Evolutionary conservation across 1,140 invertebrate species (phyloP).

Genomic region (Leptinotarsa undecemlineata): DNA sequence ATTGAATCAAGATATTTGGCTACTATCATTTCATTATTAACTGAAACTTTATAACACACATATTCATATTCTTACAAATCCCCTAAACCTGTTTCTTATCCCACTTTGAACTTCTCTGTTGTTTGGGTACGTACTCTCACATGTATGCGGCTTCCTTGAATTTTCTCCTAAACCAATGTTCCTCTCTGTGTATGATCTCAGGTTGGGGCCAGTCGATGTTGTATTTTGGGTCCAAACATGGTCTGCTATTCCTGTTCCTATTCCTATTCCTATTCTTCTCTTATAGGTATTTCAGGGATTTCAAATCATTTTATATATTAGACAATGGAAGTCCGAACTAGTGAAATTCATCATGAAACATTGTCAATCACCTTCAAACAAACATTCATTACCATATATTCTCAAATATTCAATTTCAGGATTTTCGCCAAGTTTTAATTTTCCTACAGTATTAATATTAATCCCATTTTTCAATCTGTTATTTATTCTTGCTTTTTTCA

Average conservation of each 20-base stretch:
- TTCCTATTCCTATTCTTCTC: too few relatives aligned
- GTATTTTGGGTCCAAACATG: too few relatives aligned
- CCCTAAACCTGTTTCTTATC: not conserved
- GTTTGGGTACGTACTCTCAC: slow-evolving; percentile 13
- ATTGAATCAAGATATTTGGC: not conserved
- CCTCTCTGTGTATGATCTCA: too few relatives aligned
- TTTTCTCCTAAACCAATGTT: too few relatives aligned
- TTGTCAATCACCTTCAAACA: too few relatives aligned
- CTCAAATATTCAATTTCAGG: slow-evolving; percentile 20
- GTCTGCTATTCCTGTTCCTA: too few relatives aligned
- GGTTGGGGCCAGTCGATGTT: too few relatives aligned
- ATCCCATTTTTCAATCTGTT: slow-evolving; percentile 48
- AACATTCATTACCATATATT: slow-evolving; percentile 18
- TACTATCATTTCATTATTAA: not conserved
- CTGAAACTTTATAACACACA: not conserved
- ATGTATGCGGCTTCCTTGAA: too few relatives aligned
- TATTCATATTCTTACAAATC: not conserved
- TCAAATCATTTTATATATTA: too few relatives aligned
- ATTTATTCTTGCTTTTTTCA: slow-evolving; percentile 41
- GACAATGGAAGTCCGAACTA: too few relatives aligned
- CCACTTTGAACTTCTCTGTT: not conserved
- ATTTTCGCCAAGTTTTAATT: slow-evolving; percentile 10
- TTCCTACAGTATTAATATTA: slow-evolving; percentile 21
- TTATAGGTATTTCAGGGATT: too few relatives aligned
- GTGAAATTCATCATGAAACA: too few relatives aligned